Evolutionary conservation across 2,797 vertebrate genomes (phyloP).

Genomic region (Artibeus jamaicensis): DNA sequence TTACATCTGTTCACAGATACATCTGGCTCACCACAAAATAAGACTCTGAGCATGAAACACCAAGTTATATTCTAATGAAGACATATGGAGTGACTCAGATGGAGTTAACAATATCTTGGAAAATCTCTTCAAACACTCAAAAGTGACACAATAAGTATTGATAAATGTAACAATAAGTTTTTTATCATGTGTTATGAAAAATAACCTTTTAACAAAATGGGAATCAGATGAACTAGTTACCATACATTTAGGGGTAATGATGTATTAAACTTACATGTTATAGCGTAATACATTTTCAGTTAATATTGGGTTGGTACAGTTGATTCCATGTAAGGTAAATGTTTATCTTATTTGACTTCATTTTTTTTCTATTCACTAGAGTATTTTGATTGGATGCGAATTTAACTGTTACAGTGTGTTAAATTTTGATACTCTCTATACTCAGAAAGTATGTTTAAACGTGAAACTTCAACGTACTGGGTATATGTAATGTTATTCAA

Average conservation of each 20-base stretch:
- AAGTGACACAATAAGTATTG: neutral
- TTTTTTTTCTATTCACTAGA: neutral
- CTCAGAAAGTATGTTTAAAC: neutral
- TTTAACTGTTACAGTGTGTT: neutral
- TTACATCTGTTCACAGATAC: neutral
- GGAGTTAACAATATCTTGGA: neutral
- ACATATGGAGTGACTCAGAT: neutral
- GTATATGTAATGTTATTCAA: neutral
- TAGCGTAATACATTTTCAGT: neutral
- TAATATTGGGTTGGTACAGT: neutral
- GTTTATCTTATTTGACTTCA: neutral
- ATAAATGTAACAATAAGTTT: neutral
- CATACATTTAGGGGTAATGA: neutral
- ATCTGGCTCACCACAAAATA: neutral
- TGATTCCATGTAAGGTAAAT: neutral
- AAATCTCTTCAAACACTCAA: neutral
- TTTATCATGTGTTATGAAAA: neutral
- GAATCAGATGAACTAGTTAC: neutral
- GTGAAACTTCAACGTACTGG: neutral
- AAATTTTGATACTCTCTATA: neutral
- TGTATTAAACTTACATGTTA: neutral
- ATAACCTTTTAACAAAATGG: neutral
- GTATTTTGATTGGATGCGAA: neutral
- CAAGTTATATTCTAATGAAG: neutral
- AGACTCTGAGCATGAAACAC: neutral